A percentile compares a stretch with the other conserved stretches of the same genome.
phyloP scores from a whole-genome alignment of 2,888 invertebrate genomes.

The Drosophila mulleri region DNA sequence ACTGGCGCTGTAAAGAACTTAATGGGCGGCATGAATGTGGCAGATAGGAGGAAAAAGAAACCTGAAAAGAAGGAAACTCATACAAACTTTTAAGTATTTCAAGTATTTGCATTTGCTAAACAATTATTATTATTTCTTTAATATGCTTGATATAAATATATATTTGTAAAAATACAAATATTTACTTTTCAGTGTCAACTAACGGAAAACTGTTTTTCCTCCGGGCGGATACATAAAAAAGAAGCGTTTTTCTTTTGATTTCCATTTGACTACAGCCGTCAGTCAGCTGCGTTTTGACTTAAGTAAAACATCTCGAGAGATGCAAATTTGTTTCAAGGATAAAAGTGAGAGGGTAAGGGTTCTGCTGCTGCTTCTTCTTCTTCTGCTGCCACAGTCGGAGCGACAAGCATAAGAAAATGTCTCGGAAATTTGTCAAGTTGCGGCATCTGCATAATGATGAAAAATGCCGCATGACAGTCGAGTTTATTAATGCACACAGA shows the following conservation, averaged over 20 bases:
- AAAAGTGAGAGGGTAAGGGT: slow-evolving; percentile 33
- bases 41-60: neutral
- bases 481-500: slow-evolving; percentile 53
- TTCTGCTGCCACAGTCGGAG: slow-evolving; percentile 15
- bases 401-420: slow-evolving; percentile 54
- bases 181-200: slow-evolving; percentile 3
- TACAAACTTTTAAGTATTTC: slow-evolving; percentile 2
- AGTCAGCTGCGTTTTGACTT: slow-evolving; percentile 54
- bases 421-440: slow-evolving; percentile 70
- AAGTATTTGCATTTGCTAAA: neutral
- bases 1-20: slow-evolving; percentile 33
- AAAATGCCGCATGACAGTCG: slow-evolving; percentile 56
- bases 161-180: neutral
- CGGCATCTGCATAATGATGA: slow-evolving; percentile 62
- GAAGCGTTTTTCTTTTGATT: slow-evolving; percentile 31
- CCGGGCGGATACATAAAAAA: neutral
- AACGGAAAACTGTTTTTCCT: slow-evolving; percentile 1
- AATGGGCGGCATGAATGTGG: slow-evolving; percentile 24
- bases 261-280: slow-evolving; percentile 59
- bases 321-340: slow-evolving; percentile 73
- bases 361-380: neutral
- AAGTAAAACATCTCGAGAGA: slow-evolving; percentile 35
- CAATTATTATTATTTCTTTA: neutral
- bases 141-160: neutral
- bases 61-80: neutral